Conservation (phyloP, 2,113 vertebrate species). For the Hemicordylus capensis region DNA sequence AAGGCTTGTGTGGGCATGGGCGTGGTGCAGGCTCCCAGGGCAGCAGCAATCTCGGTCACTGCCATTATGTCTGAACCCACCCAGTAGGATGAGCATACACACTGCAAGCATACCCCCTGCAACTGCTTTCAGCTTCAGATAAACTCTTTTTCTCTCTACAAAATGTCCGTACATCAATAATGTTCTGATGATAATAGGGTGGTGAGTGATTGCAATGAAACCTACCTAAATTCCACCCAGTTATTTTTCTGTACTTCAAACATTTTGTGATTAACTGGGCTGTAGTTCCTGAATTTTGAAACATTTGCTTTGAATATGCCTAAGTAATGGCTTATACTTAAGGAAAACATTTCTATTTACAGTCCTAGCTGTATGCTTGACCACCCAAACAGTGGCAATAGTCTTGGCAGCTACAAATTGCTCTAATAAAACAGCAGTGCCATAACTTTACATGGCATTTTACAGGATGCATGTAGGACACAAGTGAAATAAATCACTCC, state of each 20-base stretch:
- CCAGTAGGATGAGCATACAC: too few relatives aligned
- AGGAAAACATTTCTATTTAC: background rate
- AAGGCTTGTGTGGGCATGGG: too few relatives aligned
- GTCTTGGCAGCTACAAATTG: background rate
- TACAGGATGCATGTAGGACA: background rate
- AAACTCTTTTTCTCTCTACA: too few relatives aligned
- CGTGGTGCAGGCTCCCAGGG: too few relatives aligned
- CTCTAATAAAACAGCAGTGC: background rate
- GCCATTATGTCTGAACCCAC: too few relatives aligned
- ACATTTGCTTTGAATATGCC: background rate
- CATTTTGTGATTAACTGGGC: background rate
- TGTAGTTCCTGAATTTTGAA: background rate
- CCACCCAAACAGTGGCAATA: background rate
- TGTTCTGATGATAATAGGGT: too few relatives aligned
- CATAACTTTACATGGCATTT: background rate
- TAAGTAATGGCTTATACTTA: background rate
- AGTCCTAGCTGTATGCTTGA: background rate
- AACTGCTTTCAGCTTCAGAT: too few relatives aligned
- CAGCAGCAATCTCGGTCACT: too few relatives aligned
- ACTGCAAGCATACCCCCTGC: too few relatives aligned
- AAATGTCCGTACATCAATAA: too few relatives aligned
- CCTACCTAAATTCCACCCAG: background rate
- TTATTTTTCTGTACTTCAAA: background rate
- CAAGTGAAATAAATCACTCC: rapidly evolving
- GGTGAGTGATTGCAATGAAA: background rate